These are phyloP conservation scores for Acanthiza pusilla DNA, from an alignment of 2,797 vertebrate genomes.

Conservation along the genomic window DNA sequence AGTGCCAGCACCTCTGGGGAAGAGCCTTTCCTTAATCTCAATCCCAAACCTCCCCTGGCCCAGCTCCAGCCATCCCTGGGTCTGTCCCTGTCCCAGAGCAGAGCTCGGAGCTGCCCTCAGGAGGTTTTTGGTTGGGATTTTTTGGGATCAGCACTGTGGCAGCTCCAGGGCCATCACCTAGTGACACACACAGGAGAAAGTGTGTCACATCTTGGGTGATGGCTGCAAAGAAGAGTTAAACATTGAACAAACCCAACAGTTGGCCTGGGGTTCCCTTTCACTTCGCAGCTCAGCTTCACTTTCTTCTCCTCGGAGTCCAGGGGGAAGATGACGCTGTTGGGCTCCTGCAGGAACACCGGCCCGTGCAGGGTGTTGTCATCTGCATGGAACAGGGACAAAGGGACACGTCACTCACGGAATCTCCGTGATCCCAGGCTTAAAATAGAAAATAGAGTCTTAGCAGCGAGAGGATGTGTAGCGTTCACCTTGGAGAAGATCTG, in stretches of 20 bases:
- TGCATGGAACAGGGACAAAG: slow-evolving; percentile 55
- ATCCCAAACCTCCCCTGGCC: fast-evolving
- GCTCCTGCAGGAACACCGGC: slow-evolving; percentile 90
- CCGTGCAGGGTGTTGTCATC: slow-evolving; percentile 82
- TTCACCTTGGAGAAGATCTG: neutral
- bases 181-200: fast-evolving
- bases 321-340: slow-evolving; percentile 88
- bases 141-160: fast-evolving
- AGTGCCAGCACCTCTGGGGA: neutral
- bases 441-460: neutral
- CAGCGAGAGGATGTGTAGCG: fast-evolving
- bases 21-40: neutral
- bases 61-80: neutral
- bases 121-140: too few relatives aligned
- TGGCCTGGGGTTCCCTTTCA: slow-evolving; percentile 85
- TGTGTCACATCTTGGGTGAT: fast-evolving
- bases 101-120: neutral
- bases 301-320: slow-evolving; percentile 88
- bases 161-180: neutral
- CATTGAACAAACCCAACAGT: slow-evolving; percentile 79
- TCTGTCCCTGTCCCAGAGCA: neutral
- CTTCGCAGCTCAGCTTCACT: slow-evolving; percentile 92
- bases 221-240: neutral
- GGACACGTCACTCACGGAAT: neutral
- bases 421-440: neutral